These are phyloP conservation scores for Enteromius mattozi DNA, from an alignment of 2,797 vertebrate genomes.

Conservation along the genomic window DNA sequence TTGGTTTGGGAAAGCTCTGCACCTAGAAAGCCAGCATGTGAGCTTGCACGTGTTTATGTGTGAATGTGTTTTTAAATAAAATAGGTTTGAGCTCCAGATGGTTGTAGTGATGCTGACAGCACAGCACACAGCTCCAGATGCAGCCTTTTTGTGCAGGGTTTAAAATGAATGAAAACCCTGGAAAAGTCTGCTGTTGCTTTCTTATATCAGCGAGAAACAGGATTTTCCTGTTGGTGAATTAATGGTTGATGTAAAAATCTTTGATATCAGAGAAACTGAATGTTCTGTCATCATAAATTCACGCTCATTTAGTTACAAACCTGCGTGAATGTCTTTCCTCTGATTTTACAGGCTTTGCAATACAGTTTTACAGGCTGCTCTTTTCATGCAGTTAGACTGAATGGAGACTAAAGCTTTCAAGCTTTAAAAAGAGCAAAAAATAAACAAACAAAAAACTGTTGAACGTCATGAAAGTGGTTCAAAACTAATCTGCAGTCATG, in stretches of 20 bases:
- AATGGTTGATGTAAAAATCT: neutral
- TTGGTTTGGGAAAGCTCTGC: neutral
- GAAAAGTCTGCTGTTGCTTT: neutral
- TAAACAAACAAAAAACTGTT: neutral
- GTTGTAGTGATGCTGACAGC: conserved; percentile 19
- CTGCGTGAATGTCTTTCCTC: neutral
- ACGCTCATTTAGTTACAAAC: neutral
- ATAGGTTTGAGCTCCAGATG: conserved; percentile 37
- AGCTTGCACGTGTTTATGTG: neutral
- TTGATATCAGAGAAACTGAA: neutral
- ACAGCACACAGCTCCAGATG: conserved; percentile 32
- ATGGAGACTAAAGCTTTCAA: neutral
- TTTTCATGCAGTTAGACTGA: neutral
- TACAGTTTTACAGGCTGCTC: neutral
- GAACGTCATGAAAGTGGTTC: neutral
- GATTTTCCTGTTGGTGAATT: neutral
- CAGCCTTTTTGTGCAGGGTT: conserved; percentile 22
- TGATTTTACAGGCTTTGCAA: neutral
- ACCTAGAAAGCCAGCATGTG: conserved; percentile 13
- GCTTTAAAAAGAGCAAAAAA: neutral
- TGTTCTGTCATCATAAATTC: neutral
- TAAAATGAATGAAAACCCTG: conserved; percentile 12
- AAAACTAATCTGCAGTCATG: neutral
- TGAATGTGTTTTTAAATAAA: neutral
- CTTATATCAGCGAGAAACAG: neutral